Percentiles rank a stretch among this genome's conserved stretches.
Conservation (phyloP, 2,797 vertebrate species). For the Acanthornis magna region DNA sequence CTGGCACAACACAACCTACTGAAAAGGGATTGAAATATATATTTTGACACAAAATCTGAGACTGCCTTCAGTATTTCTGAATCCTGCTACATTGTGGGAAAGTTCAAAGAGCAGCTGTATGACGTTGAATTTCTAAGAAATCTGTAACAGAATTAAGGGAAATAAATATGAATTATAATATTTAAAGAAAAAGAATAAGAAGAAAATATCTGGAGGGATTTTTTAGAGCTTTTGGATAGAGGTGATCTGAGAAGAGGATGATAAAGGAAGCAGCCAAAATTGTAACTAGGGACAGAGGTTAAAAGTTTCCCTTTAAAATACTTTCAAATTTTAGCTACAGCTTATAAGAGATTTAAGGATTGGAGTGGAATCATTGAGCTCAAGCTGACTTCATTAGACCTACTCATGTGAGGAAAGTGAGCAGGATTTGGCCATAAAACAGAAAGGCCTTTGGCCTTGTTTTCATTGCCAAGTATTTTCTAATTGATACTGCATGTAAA, state of each 20-base stretch:
- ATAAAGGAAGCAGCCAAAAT: slow-evolving; percentile 9
- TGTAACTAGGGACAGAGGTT: not conserved
- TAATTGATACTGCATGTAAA: slow-evolving; percentile 61
- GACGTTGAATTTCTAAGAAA: not conserved
- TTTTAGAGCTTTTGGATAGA: not conserved
- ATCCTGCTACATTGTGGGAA: not conserved
- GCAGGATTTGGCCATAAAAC: slow-evolving; percentile 30
- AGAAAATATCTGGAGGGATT: not conserved
- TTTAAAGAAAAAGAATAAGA: not conserved
- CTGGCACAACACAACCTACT: not conserved
- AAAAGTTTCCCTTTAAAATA: slow-evolving; percentile 9
- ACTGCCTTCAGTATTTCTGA: not conserved
- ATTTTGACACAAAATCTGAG: not conserved
- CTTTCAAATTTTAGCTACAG: not conserved
- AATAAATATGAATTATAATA: not conserved
- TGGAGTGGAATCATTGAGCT: slow-evolving; percentile 5
- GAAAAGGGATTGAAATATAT: not conserved
- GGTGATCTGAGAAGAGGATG: not conserved
- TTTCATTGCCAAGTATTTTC: slow-evolving; percentile 51
- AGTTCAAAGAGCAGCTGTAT: slow-evolving; percentile 2
- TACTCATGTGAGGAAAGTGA: slow-evolving; percentile 34
- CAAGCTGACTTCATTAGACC: slow-evolving; percentile 30
- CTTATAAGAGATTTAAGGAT: slow-evolving; percentile 5
- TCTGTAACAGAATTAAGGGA: not conserved
- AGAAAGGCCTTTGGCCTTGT: slow-evolving; percentile 16